A percentile compares a stretch with the other conserved stretches of the same genome.
Evolutionary conservation across 2,113 vertebrate genomes (phyloP).

Genomic region (Nicator chloris): DNA sequence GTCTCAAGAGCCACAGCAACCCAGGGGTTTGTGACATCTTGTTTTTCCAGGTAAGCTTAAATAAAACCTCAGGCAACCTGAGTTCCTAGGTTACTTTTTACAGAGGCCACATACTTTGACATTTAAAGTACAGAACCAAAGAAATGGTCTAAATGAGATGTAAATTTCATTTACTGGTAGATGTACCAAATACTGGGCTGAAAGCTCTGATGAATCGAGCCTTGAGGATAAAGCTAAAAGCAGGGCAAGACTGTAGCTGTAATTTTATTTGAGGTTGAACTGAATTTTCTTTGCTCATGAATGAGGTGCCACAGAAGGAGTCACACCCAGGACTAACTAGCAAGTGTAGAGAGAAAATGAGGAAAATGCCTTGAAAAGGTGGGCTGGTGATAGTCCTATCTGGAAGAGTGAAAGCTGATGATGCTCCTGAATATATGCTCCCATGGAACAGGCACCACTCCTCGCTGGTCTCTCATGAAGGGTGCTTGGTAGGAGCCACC

Average conservation of each 20-base stretch:
- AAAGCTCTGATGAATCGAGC: neutral
- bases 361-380: neutral
- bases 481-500: no score
- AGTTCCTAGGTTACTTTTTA: neutral
- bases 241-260: neutral
- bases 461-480: rapidly evolving
- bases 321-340: rapidly evolving
- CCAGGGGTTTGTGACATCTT: neutral
- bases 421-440: neutral
- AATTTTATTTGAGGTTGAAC: neutral
- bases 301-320: neutral
- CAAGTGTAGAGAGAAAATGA: neutral
- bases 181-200: neutral
- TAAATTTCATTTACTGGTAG: neutral
- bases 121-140: neutral
- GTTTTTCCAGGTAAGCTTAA: neutral
- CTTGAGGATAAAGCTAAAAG: neutral
- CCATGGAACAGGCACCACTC: neutral
- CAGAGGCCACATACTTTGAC: neutral
- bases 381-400: neutral
- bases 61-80: neutral
- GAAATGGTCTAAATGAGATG: neutral
- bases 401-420: neutral
- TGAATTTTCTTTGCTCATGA: neutral
- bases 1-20: neutral